Evolutionary conservation across 2,113 vertebrate species (phyloP).

Genomic region (Daboia siamensis): DNA sequence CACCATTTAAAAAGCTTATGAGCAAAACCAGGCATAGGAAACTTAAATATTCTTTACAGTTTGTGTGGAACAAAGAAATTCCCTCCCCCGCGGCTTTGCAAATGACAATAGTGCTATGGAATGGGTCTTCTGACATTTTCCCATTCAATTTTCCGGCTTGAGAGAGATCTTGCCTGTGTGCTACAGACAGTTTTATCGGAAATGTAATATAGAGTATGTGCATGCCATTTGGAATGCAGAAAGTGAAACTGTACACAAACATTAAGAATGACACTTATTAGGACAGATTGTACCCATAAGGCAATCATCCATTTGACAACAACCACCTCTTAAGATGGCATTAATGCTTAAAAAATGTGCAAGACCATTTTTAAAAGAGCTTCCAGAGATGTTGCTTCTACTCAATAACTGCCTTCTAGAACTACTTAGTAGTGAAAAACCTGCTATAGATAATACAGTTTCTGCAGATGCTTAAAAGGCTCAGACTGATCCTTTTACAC

Average conservation of each 20-base stretch:
- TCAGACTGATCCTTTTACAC: slow-evolving; percentile 39
- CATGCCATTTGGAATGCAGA: not conserved
- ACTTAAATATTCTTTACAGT: slow-evolving; percentile 27
- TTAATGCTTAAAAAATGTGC: not conserved
- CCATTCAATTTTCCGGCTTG: not conserved
- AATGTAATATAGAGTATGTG: not conserved
- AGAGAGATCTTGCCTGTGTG: not conserved
- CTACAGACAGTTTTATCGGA: not conserved
- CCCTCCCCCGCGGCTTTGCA: slow-evolving; percentile 26
- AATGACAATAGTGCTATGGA: slow-evolving; percentile 8
- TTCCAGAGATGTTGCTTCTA: slow-evolving; percentile 28
- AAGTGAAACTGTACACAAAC: not conserved
- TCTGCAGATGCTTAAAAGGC: slow-evolving; percentile 49
- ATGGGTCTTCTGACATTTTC: slow-evolving; percentile 7
- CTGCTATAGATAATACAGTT: slow-evolving; percentile 42
- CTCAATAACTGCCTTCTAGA: slow-evolving; percentile 49
- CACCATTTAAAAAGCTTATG: not conserved
- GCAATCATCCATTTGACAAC: not conserved
- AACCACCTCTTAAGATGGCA: not conserved
- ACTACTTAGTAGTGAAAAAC: slow-evolving; percentile 59
- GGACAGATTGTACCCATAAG: not conserved
- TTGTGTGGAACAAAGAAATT: not conserved
- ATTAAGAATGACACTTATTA: not conserved
- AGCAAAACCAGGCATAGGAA: slow-evolving; percentile 10
- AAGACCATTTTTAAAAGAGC: not conserved